phyloP scores from a whole-genome alignment of 2,797 vertebrate genomes.

The Garrulus glandarius region DNA sequence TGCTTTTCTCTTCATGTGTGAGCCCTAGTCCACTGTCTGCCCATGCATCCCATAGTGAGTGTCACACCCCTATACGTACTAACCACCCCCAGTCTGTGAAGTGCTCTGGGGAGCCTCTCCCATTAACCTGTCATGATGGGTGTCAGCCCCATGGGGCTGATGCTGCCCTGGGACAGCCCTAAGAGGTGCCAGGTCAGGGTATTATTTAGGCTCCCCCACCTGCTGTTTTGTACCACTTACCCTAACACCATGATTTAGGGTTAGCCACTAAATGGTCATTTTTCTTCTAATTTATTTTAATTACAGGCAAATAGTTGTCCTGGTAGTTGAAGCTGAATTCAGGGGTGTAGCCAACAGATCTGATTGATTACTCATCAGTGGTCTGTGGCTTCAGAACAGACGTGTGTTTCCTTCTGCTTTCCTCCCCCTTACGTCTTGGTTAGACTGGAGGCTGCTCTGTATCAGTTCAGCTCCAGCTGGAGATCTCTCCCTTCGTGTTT shows the following conservation, averaged over 20 bases:
- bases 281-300: neutral
- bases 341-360: neutral
- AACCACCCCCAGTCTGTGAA: neutral
- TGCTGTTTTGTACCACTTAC: neutral
- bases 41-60: neutral
- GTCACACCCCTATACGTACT: neutral
- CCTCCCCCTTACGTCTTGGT: neutral
- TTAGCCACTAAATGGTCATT: neutral
- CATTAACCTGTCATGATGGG: accelerated
- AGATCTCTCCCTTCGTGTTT: neutral
- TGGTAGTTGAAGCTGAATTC: neutral
- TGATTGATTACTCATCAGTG: neutral
- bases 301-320: neutral
- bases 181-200: neutral
- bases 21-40: neutral
- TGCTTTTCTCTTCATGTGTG: neutral
- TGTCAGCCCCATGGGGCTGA: neutral
- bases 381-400: neutral
- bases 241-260: neutral
- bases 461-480: slow-evolving; percentile 35
- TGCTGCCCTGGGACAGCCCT: neutral
- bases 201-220: neutral
- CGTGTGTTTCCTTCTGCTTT: neutral
- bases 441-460: neutral
- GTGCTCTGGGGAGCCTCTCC: neutral